Evolutionary conservation across 35 echinoderm and acorn worm genomes (phyloP).

Genomic region (Lytechinus pictus): DNA sequence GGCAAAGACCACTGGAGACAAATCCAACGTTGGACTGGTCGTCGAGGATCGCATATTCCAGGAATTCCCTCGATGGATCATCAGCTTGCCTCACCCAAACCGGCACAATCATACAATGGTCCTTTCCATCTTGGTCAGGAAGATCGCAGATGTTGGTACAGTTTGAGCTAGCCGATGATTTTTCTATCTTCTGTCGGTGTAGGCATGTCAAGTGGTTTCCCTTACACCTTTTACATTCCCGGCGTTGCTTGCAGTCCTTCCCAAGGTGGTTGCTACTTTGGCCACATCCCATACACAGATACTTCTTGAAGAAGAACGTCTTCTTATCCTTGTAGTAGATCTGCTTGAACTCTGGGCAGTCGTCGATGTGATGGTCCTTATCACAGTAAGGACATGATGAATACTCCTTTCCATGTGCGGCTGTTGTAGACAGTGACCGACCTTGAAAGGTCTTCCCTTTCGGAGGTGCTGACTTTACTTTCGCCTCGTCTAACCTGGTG

Average conservation of each 20-base stretch:
- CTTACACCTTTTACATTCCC: slow-evolving; percentile 10
- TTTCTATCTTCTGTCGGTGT: not conserved
- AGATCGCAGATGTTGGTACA: not conserved
- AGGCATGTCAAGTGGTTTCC: not conserved
- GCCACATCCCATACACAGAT: slow-evolving; percentile 47
- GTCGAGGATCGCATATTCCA: slow-evolving; percentile 24
- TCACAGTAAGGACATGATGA: not conserved
- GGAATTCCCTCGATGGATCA: not conserved
- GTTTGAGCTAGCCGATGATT: not conserved
- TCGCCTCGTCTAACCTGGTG: not conserved
- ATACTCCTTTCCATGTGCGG: not conserved
- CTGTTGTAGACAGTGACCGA: not conserved
- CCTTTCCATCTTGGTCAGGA: not conserved
- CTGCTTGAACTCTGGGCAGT: not conserved
- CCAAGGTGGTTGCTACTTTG: not conserved
- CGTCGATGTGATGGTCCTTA: not conserved
- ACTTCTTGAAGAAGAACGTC: slow-evolving; percentile 30
- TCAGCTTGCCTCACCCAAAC: slow-evolving; percentile 6
- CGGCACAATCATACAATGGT: slow-evolving; percentile 58
- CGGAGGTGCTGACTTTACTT: not conserved
- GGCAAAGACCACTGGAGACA: not conserved
- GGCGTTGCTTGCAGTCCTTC: not conserved
- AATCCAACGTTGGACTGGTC: slow-evolving; percentile 19
- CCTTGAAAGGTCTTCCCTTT: not conserved
- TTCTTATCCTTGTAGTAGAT: not conserved